phyloP scores from a whole-genome alignment of 2,888 invertebrate genomes.

The Achlya flavicornis region DNA sequence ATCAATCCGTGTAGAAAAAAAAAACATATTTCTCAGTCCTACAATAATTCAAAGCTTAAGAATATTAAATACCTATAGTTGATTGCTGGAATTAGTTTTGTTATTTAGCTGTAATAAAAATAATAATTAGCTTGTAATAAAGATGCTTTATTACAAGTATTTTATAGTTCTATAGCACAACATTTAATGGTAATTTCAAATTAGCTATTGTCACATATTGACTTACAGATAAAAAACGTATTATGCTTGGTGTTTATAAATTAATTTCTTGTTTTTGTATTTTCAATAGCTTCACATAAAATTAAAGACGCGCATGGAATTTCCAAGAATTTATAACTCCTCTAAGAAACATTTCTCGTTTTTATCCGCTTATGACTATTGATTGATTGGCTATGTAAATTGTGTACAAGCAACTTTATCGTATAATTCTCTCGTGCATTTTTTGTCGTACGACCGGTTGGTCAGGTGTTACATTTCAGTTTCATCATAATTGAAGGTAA shows the following conservation, averaged over 20 bases:
- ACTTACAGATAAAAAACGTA: too few species aligned
- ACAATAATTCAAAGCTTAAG: too few species aligned
- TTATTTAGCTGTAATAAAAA: too few species aligned
- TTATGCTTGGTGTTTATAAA: background rate
- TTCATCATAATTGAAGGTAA: conserved; percentile 35
- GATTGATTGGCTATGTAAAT: conserved; percentile 12
- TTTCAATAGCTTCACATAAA: background rate
- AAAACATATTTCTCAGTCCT: too few species aligned
- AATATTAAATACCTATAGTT: too few species aligned
- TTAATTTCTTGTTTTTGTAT: background rate
- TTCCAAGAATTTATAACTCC: conserved; percentile 9
- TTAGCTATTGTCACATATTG: background rate
- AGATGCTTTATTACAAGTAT: too few species aligned
- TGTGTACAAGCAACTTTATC: background rate
- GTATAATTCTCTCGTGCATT: background rate
- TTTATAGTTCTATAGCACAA: too few species aligned
- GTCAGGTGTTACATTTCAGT: conserved; percentile 13
- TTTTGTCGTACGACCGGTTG: conserved; percentile 10
- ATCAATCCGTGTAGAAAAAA: too few species aligned
- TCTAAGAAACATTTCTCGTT: conserved; percentile 4
- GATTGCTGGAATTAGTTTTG: too few species aligned
- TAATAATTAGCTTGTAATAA: too few species aligned
- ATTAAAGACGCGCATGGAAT: conserved; percentile 8
- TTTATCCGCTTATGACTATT: conserved; percentile 8
- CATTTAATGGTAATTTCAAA: background rate